Evolutionary conservation across 2,888 invertebrate genomes (phyloP).

Genomic region (Agrochola litura): DNA sequence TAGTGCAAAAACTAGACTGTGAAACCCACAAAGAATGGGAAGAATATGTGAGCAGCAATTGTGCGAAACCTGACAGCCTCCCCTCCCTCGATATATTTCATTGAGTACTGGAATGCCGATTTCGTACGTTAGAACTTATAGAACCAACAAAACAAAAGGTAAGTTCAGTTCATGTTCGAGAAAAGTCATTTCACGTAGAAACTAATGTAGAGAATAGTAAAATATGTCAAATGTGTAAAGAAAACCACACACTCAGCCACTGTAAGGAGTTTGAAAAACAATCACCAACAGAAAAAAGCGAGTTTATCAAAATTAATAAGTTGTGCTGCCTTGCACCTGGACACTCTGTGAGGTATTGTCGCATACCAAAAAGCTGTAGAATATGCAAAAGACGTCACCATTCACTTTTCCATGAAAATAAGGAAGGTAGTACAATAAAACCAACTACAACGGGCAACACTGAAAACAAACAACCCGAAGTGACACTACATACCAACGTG

Average conservation of each 20-base stretch:
- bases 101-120: slow-evolving; percentile 23
- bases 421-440: slow-evolving; percentile 34
- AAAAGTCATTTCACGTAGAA: slow-evolving; percentile 31
- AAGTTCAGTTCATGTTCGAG: slow-evolving; percentile 1
- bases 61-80: slow-evolving; percentile 1
- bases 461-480: slow-evolving; percentile 28
- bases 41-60: slow-evolving; percentile 22
- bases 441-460: slow-evolving; percentile 49
- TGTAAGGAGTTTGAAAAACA: no score
- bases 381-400: slow-evolving; percentile 62
- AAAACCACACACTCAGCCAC: slow-evolving; percentile 42
- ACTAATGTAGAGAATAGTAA: slow-evolving; percentile 20
- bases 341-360: slow-evolving; percentile 56
- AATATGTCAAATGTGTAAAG: slow-evolving; percentile 31
- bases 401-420: slow-evolving; percentile 29
- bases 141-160: slow-evolving; percentile 11
- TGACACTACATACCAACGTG: slow-evolving; percentile 10
- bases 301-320: slow-evolving; percentile 48
- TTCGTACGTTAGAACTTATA: slow-evolving; percentile 30
- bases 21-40: slow-evolving; percentile 56
- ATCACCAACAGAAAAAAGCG: slow-evolving; percentile 49
- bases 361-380: slow-evolving; percentile 53
- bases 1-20: no score
- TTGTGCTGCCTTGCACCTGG: slow-evolving; percentile 63
- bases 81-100: slow-evolving; percentile 18